Evolutionary conservation across 1,140 invertebrate species (phyloP).

Genomic region (Brachionus paranguensis): DNA sequence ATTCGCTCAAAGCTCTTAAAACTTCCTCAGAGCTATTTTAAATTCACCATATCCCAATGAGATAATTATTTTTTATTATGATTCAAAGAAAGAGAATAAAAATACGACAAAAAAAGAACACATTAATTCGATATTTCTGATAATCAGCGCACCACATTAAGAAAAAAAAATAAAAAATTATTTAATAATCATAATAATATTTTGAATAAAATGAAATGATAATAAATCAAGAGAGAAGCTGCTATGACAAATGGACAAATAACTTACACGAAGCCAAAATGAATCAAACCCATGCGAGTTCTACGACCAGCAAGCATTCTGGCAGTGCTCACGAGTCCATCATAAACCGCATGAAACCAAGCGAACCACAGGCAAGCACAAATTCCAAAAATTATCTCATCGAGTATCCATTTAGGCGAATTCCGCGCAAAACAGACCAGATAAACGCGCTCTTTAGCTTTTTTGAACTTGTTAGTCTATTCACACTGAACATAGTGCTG

Average conservation of each 20-base stretch:
- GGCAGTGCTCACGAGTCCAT: neutral
- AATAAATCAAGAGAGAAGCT: neutral
- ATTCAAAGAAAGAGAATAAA: neutral
- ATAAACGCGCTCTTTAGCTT: neutral
- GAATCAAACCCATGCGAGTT: neutral
- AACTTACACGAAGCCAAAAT: neutral
- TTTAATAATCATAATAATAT: neutral
- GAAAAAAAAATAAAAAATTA: neutral
- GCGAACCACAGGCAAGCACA: neutral
- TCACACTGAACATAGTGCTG: neutral
- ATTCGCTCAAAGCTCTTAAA: neutral
- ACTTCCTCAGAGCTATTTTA: neutral
- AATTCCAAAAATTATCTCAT: neutral
- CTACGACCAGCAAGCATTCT: neutral
- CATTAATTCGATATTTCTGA: neutral
- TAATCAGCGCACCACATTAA: neutral
- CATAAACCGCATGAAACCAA: neutral
- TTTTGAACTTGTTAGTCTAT: neutral
- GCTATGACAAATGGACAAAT: neutral
- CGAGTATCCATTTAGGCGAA: slow-evolving; percentile 10
- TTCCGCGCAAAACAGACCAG: neutral
- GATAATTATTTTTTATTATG: neutral
- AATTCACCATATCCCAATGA: neutral
- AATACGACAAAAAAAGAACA: neutral
- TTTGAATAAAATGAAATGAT: neutral